These are phyloP conservation scores for Calameuta filiformis DNA, from an alignment of 2,888 invertebrate genomes.

Conservation along the genomic window DNA sequence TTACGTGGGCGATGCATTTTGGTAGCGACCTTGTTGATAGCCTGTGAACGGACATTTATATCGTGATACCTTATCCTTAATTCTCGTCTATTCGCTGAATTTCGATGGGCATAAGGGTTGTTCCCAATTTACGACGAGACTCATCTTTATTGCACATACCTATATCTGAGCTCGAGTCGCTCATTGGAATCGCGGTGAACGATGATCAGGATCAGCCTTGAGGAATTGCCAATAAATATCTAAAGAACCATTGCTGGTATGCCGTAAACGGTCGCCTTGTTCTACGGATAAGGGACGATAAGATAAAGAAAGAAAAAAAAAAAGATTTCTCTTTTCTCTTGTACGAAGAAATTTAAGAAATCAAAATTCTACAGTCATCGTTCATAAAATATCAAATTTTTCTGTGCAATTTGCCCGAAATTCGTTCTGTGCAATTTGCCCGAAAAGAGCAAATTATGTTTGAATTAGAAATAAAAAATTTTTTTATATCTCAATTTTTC, in stretches of 20 bases:
- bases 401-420: not conserved
- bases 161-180: not conserved
- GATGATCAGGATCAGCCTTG: not conserved
- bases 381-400: not conserved
- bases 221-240: not conserved
- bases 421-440: not conserved
- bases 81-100: not conserved
- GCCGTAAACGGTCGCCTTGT: not conserved
- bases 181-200: not conserved
- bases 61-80: not conserved
- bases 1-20: not conserved
- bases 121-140: not conserved
- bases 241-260: not conserved
- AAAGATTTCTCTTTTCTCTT: not conserved
- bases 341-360: not conserved
- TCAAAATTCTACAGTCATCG: not conserved
- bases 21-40: not conserved
- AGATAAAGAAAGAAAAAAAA: not conserved
- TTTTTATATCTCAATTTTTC: not conserved
- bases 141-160: not conserved
- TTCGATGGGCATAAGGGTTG: not conserved
- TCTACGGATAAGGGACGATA: not conserved
- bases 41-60: not conserved
- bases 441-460: not conserved
- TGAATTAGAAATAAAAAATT: not conserved